Evolutionary conservation across 2,888 invertebrate species (phyloP).

Genomic region (Drosophila mettleri): DNA sequence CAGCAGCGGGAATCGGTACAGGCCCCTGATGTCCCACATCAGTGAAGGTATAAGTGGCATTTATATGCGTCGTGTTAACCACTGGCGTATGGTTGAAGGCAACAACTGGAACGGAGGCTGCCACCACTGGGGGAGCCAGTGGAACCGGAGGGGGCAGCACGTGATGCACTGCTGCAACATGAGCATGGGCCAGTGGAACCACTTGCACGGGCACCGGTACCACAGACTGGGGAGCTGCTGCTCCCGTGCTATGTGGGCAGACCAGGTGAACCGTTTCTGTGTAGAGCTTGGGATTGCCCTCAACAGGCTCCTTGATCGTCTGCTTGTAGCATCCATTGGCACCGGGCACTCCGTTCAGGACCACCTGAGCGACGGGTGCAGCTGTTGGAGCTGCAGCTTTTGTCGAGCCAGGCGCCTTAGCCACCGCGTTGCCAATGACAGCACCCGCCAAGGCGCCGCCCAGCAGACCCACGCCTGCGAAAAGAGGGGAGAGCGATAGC

Average conservation of each 20-base stretch:
- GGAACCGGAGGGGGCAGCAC: neutral
- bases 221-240: conserved; percentile 23
- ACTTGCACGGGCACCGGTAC: conserved; percentile 8
- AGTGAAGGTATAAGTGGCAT: neutral
- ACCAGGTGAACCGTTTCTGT: conserved; percentile 64
- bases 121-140: neutral
- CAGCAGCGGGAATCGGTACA: too few relatives aligned
- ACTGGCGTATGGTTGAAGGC: conserved; percentile 1
- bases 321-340: conserved; percentile 67
- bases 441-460: conserved; percentile 64
- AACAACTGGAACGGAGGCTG: conserved; percentile 3
- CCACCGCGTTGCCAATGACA: conserved; percentile 44
- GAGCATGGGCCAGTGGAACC: conserved; percentile 6
- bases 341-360: conserved; percentile 47
- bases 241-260: conserved; percentile 45
- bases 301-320: conserved; percentile 59
- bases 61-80: conserved; percentile 20
- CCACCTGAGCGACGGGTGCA: conserved; percentile 44
- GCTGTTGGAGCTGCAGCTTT: conserved; percentile 37
- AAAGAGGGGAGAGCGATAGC: neutral
- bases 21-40: neutral
- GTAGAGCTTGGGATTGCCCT: conserved; percentile 43
- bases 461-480: conserved; percentile 53
- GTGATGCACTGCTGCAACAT: neutral
- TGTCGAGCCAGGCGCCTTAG: conserved; percentile 19